Base-by-base conservation (phyloP, 92 coral and sea anemone genomes). In the Blastomussa wellsi region DNA sequence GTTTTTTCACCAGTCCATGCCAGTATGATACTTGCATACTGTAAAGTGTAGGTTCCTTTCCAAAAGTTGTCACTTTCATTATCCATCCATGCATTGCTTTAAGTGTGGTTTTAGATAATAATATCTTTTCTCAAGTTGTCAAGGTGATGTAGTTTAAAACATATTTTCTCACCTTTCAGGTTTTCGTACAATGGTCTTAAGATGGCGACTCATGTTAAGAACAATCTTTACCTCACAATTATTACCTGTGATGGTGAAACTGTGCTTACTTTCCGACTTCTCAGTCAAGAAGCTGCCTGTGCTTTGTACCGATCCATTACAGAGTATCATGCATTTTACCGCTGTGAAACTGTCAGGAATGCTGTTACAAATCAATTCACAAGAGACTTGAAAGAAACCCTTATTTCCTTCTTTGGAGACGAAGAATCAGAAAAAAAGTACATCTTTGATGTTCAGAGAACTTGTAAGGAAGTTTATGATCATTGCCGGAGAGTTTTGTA, bases 281-380 rank as follows among this genome's bases (percentile, higher is more conserved):
- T 72, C 59, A 91, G 93, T 17, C 95, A 90, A 24, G 97, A 94
- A 77, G 94, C 96, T 17, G 98, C 98, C 37, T 93, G 95, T 84
- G 98, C 95, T 2, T 68, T 97, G 36, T 97, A 94, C 79, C 68
- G 99, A 64, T 97, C 99, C 15, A 95, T 97, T 24, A 97, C 99
- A 53, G 99, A 97, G 77, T 94, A 92, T 78, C 99, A 97, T 84
- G 94, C 98, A n/a, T 97, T 97, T 84, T 97, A 90, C 81, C 95
- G 98, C 52, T 97, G 99, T 62, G 99, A 94, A 67, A 97, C 99
- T 60, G 99, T 97, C 17, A 90, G 98, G n/a, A 91, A 90, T 48
- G 91, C 93, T 65, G 99, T 97, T 8, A 91, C 89, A 32, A 84
- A 91, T 59, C 99, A 97, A 82, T 97, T 92, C 88, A 97, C 99